A percentile compares a stretch with the other conserved stretches of the same genome.
These are phyloP conservation scores for Symphodus melops DNA, from an alignment of 2,113 vertebrate species.

Conservation along the genomic window DNA sequence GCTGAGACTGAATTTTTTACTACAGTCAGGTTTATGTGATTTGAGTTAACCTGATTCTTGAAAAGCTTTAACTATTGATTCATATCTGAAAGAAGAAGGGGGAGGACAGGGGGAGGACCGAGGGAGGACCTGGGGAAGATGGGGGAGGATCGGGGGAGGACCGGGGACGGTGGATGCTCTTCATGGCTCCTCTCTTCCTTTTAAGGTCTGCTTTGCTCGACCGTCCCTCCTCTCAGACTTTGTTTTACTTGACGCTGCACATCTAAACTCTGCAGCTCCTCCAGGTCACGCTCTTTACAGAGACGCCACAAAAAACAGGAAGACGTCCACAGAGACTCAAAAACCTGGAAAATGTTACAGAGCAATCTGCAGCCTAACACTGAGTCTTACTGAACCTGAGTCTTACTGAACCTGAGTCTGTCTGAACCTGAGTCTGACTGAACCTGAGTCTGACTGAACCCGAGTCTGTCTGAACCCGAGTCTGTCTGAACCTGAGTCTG, in stretches of 20 bases:
- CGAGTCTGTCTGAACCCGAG: too few relatives aligned
- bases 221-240: slow-evolving; percentile 29
- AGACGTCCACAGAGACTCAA: too few relatives aligned
- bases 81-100: neutral
- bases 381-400: too few relatives aligned
- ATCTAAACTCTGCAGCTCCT: slow-evolving; percentile 19
- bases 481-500: too few relatives aligned
- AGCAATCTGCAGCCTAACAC: too few relatives aligned
- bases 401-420: too few relatives aligned
- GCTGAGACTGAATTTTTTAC: neutral
- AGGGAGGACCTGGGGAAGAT: neutral
- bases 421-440: too few relatives aligned
- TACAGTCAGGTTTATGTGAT: neutral
- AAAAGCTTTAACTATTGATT: too few relatives aligned
- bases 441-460: too few relatives aligned
- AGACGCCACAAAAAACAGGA: neutral
- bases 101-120: neutral
- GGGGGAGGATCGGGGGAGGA: neutral
- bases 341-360: too few relatives aligned
- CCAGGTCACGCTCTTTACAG: neutral
- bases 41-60: too few relatives aligned
- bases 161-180: neutral
- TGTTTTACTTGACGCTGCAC: slow-evolving; percentile 41
- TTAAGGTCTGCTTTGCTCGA: slow-evolving; percentile 72
- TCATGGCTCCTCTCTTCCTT: slow-evolving; percentile 68